phyloP scores from a whole-genome alignment of 2,113 vertebrate genomes.

The Chaetodon trifascialis region DNA sequence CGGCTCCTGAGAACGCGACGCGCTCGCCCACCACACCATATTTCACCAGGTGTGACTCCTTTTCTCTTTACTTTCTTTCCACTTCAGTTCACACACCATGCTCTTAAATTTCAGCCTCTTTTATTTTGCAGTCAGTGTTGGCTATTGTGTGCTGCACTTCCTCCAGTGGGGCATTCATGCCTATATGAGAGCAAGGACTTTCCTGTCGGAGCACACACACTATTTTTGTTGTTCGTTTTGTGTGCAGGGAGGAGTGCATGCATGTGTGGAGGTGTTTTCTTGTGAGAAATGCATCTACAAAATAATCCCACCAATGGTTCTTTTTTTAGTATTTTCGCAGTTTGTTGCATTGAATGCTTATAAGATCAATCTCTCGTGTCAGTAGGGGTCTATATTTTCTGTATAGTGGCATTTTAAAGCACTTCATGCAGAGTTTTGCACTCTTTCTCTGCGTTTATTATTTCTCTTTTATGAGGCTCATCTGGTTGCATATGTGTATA shows the following conservation, averaged over 20 bases:
- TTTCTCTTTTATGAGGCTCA: conserved; percentile 2
- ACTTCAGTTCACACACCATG: conserved; percentile 77
- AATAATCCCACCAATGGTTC: conserved; percentile 16
- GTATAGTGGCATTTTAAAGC: neutral
- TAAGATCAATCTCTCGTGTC: neutral
- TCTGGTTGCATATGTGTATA: neutral
- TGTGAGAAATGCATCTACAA: conserved; percentile 1
- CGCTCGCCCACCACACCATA: conserved; percentile 45
- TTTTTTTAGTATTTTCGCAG: neutral
- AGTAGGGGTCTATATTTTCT: neutral
- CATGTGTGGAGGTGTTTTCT: neutral
- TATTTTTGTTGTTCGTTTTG: conserved; percentile 35
- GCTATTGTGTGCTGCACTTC: conserved; percentile 77
- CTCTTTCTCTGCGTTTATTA: neutral
- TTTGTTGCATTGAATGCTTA: neutral
- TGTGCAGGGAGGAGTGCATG: neutral
- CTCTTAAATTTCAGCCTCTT: conserved; percentile 83
- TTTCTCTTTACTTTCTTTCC: conserved; percentile 76
- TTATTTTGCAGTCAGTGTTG: conserved; percentile 71
- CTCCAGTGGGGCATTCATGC: conserved; percentile 56
- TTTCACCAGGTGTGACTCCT: conserved; percentile 83
- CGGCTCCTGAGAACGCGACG: conserved; percentile 66
- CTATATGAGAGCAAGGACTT: conserved; percentile 38
- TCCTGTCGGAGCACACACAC: conserved; percentile 36
- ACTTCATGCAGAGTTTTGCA: neutral